These are phyloP conservation scores for Prionailurus viverrinus DNA, from an alignment of 2,113 vertebrate genomes.

Conservation along the genomic window DNA sequence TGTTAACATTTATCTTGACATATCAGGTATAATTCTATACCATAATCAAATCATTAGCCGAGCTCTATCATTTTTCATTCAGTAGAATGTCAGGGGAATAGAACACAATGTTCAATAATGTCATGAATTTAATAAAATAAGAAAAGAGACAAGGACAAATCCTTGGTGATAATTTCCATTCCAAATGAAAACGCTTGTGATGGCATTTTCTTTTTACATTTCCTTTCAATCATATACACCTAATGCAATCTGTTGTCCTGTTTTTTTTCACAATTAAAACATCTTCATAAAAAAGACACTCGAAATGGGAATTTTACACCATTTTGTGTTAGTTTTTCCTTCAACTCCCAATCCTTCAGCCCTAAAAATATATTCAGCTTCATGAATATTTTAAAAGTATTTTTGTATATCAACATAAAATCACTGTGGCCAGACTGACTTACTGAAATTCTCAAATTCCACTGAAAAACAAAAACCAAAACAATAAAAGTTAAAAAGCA, in stretches of 20 bases:
- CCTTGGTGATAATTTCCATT: conserved; percentile 38
- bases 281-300: background rate
- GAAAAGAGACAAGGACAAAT: conserved; percentile 25
- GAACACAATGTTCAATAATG: conserved; percentile 55
- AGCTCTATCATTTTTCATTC: conserved; percentile 69
- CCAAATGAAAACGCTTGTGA: conserved; percentile 27
- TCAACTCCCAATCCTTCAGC: background rate
- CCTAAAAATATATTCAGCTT: background rate
- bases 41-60: conserved; percentile 67
- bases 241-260: background rate
- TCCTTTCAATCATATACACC: background rate
- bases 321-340: background rate
- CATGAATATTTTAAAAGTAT: background rate
- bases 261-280: background rate
- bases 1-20: conserved; percentile 74
- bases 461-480: background rate
- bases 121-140: conserved; percentile 68
- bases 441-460: background rate
- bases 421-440: background rate
- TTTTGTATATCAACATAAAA: background rate
- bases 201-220: conserved; percentile 6
- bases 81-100: conserved; percentile 57
- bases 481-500: background rate
- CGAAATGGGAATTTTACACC: background rate
- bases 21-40: conserved; percentile 55